A percentile compares a stretch with the other conserved stretches of the same genome.
phyloP scores from a whole-genome alignment of 2,797 vertebrate species.

The Squalus acanthias region DNA sequence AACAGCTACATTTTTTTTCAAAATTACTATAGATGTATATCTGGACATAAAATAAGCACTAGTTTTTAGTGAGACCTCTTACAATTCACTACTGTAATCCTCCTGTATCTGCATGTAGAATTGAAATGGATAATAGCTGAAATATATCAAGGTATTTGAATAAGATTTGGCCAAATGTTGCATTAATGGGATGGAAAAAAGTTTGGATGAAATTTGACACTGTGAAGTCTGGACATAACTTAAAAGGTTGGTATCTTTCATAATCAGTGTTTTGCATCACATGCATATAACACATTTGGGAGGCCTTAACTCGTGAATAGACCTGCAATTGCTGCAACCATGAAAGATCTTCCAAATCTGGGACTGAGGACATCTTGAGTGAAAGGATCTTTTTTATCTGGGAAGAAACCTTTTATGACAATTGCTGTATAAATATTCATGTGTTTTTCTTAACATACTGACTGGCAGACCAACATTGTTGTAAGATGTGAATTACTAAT shows the following conservation, averaged over 20 bases:
- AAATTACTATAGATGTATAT: neutral
- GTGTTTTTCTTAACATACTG: neutral
- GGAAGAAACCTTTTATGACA: neutral
- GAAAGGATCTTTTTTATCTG: slow-evolving; percentile 1
- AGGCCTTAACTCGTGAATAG: neutral
- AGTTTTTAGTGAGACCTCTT: neutral
- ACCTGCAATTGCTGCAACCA: neutral
- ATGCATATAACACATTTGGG: slow-evolving; percentile 5
- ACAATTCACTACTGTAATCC: neutral
- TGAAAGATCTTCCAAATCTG: slow-evolving; percentile 8
- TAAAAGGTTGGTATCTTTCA: neutral
- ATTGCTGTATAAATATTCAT: slow-evolving; percentile 2
- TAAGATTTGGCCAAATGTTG: neutral
- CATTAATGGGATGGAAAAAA: neutral
- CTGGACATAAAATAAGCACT: neutral
- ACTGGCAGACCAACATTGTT: slow-evolving; percentile 19
- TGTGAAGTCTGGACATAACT: neutral
- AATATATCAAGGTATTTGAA: neutral
- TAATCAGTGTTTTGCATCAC: neutral
- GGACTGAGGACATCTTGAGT: neutral
- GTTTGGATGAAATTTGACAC: neutral
- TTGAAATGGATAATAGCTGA: neutral
- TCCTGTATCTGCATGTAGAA: neutral
- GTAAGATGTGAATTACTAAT: neutral
- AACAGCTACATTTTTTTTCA: too few species aligned